phyloP scores from a whole-genome alignment of 2,888 invertebrate genomes.

The Diachrysia chrysitis region DNA sequence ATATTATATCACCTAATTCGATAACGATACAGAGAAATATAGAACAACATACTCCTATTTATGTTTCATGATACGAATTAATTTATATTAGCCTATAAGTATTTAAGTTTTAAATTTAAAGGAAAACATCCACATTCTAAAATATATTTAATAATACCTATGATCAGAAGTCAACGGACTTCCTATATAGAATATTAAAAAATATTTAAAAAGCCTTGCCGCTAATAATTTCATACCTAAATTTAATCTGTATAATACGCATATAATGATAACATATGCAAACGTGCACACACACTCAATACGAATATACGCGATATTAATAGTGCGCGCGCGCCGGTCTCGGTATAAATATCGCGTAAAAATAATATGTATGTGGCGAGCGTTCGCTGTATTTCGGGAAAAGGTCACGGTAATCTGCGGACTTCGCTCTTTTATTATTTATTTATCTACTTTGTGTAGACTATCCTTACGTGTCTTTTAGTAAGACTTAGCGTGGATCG shows the following conservation, averaged over 20 bases:
- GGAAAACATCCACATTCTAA: background rate
- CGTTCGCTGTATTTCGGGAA: conserved; percentile 72
- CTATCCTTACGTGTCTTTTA: background rate
- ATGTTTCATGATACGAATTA: too few relatives aligned
- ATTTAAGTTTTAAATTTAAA: background rate
- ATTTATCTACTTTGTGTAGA: conserved; percentile 13
- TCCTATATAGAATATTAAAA: conserved; percentile 24
- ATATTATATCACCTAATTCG: too few relatives aligned
- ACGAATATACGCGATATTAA: conserved; percentile 58
- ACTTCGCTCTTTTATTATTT: conserved; percentile 49
- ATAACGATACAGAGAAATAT: too few relatives aligned
- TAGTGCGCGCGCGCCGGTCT: conserved; percentile 68
- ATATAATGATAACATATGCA: conserved; percentile 76
- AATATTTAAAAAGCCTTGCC: conserved; percentile 57
- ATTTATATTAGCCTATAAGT: too few relatives aligned
- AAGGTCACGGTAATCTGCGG: conserved; percentile 81
- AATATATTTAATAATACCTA: too few relatives aligned
- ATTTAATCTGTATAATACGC: conserved; percentile 73
- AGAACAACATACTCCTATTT: too few relatives aligned
- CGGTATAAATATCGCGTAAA: conserved; percentile 76
- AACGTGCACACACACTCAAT: conserved; percentile 58
- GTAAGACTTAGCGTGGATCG: background rate
- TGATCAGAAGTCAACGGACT: background rate
- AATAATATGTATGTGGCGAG: conserved; percentile 72
- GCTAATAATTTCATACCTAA: conserved; percentile 76